Base-by-base conservation (phyloP, 2,113 vertebrate species). In the Thomomys bottae region DNA sequence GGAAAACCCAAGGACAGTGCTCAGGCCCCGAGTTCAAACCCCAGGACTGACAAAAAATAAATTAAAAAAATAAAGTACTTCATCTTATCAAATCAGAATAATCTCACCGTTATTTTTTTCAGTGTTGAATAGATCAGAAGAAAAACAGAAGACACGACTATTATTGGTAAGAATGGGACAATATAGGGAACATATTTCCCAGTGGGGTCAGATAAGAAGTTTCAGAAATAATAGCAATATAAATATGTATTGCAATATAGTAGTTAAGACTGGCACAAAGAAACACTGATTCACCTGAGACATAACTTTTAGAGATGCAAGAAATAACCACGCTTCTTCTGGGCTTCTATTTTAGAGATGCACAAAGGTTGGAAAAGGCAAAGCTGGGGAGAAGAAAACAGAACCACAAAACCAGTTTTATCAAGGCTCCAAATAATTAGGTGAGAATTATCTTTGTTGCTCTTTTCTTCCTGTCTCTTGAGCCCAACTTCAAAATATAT, bases 311-410 rank as follows among this genome's bases (percentile, higher is more conserved):
- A 93, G 24, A 88, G 6, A 68, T 89, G 36, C 0, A 87, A 89
- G 67, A 91, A 84, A 89, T 70, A 42, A 93, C 57, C 21, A 28
- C 24, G 90, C 63, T n/a, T 95, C 86, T 89, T 91, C 73, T 78
- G 78, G 70, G 49, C 78, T 90, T 18, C 83, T 82, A 82, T 85
- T 17, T 90, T 73, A 91, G 75, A 85, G 63, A 89, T 79, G 77
- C 36, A 76, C 8, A 90, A 26, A 54, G 21, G 70, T 61, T 87
- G 63, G 57, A 87, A 87, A 93, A 92, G 66, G 93, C n/a, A 88
- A 59, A 66, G 34, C 70, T 92, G 73, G 26, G 26, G 18, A 84
- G 34, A 42, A 90, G 68, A 89, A 89, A 92, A 73, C 9, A 91
- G 45, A 89, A 86, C 4, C 7, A 72, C 84, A 59, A 96, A 32